Conservation (phyloP, 2,797 vertebrate species). For the Cirrhinus molitorella region DNA sequence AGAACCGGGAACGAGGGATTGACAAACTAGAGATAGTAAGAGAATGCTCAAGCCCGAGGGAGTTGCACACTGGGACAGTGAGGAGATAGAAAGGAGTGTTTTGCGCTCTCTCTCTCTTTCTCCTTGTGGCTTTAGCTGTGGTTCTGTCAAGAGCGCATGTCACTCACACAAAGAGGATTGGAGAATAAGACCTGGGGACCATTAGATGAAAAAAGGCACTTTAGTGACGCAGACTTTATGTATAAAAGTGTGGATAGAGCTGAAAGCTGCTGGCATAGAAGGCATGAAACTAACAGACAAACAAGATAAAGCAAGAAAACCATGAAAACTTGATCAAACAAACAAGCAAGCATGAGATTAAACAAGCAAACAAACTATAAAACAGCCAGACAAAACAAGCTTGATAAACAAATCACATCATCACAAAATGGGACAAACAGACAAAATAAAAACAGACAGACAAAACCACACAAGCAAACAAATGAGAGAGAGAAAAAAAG, state of each 20-base stretch:
- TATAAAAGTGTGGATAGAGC: slow-evolving; percentile 11
- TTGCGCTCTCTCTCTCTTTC: slow-evolving; percentile 47
- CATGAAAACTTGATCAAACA: not conserved
- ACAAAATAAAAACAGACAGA: not conserved
- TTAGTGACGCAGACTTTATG: slow-evolving; percentile 5
- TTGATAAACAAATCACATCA: not conserved
- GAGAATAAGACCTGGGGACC: slow-evolving; percentile 71
- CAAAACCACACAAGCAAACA: not conserved
- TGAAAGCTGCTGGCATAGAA: slow-evolving; percentile 52
- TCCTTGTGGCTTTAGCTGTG: slow-evolving; percentile 57
- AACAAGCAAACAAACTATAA: not conserved
- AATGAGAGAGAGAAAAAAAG: not conserved
- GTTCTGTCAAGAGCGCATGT: slow-evolving; percentile 68
- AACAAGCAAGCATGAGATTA: not conserved
- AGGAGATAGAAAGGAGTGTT: slow-evolving; percentile 58
- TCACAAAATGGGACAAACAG: no score
- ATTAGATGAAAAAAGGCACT: slow-evolving; percentile 58
- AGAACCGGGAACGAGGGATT: not conserved
- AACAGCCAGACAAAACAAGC: not conserved
- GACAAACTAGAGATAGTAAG: slow-evolving; percentile 42
- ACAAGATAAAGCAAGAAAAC: no score
- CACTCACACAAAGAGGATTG: slow-evolving; percentile 83
- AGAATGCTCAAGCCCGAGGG: slow-evolving; percentile 32
- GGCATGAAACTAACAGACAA: slow-evolving; percentile 50
- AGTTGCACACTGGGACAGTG: slow-evolving; percentile 35